These are phyloP conservation scores for Candoia aspera DNA, from an alignment of 2,113 vertebrate genomes.

Conservation along the genomic window DNA sequence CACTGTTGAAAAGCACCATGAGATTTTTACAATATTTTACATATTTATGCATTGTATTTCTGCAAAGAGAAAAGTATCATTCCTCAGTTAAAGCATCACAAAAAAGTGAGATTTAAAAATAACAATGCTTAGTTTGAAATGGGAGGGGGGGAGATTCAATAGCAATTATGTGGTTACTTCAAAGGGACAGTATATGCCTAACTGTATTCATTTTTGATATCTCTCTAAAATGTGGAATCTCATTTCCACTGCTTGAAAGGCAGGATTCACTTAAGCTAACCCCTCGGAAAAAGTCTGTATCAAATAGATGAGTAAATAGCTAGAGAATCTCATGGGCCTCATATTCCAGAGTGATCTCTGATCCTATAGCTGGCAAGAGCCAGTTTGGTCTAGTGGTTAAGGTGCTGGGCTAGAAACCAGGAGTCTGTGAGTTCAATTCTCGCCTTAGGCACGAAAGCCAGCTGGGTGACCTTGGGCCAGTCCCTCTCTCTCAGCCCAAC, in stretches of 20 bases:
- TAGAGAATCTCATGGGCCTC: slow-evolving; percentile 40
- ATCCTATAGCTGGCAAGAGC: slow-evolving; percentile 52
- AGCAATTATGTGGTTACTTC: neutral
- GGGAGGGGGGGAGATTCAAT: neutral
- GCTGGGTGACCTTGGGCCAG: too few species aligned
- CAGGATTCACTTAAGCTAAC: slow-evolving; percentile 42
- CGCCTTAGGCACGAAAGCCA: too few species aligned
- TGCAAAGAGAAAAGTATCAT: too few species aligned
- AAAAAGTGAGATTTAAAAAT: neutral
- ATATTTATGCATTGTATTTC: neutral
- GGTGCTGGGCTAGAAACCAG: too few species aligned
- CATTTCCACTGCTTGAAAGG: slow-evolving; percentile 45
- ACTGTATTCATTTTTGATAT: slow-evolving; percentile 40
- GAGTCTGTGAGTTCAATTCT: too few species aligned
- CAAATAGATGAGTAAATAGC: slow-evolving; percentile 56
- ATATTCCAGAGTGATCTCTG: slow-evolving; percentile 48
- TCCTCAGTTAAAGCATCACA: neutral
- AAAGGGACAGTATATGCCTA: neutral
- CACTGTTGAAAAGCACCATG: neutral
- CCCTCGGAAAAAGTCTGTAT: slow-evolving; percentile 40
- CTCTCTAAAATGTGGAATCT: slow-evolving; percentile 47
- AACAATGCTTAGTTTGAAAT: neutral
- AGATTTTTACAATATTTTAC: neutral
- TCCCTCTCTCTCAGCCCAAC: too few species aligned
- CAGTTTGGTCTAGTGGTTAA: too few species aligned